These are phyloP conservation scores for Nymphalis urticae DNA, from an alignment of 2,888 invertebrate genomes.

Conservation along the genomic window DNA sequence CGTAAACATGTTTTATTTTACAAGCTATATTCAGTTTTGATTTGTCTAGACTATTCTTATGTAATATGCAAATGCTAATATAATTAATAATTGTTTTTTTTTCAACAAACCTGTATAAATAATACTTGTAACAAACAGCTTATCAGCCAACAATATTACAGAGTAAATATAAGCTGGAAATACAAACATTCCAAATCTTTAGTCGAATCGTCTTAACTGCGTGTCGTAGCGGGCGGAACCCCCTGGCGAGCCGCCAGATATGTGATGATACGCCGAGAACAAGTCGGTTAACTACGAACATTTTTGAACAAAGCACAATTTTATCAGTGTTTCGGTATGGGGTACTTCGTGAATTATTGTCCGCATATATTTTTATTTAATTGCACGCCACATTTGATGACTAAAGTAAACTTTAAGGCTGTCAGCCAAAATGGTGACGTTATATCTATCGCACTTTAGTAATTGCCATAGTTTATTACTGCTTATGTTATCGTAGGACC, in stretches of 20 bases:
- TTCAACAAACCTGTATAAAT: too few relatives aligned
- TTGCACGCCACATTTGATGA: background rate
- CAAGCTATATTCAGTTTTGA: too few relatives aligned
- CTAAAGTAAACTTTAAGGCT: background rate
- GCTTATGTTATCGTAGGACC: too few relatives aligned
- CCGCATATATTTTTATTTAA: background rate
- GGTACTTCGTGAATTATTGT: conserved; percentile 4
- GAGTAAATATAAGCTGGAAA: conserved; percentile 1
- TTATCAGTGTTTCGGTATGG: conserved; percentile 4
- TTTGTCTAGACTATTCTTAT: too few relatives aligned
- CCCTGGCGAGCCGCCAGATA: conserved; percentile 32
- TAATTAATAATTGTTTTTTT: too few relatives aligned
- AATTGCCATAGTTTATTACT: too few relatives aligned
- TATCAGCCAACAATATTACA: background rate
- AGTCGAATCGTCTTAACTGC: conserved; percentile 29
- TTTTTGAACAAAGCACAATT: conserved; percentile 21
- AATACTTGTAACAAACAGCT: background rate
- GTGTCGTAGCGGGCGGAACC: conserved; percentile 15
- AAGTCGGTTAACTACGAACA: conserved; percentile 19
- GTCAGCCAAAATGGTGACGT: background rate
- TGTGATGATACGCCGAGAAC: conserved; percentile 23
- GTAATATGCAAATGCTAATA: too few relatives aligned
- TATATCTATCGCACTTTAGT: too few relatives aligned
- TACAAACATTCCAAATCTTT: conserved; percentile 19
- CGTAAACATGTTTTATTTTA: too few relatives aligned